A percentile compares a stretch with the other conserved stretches of the same genome.
Conservation (phyloP, 2,888 invertebrate species). For the Diploptera punctata region DNA sequence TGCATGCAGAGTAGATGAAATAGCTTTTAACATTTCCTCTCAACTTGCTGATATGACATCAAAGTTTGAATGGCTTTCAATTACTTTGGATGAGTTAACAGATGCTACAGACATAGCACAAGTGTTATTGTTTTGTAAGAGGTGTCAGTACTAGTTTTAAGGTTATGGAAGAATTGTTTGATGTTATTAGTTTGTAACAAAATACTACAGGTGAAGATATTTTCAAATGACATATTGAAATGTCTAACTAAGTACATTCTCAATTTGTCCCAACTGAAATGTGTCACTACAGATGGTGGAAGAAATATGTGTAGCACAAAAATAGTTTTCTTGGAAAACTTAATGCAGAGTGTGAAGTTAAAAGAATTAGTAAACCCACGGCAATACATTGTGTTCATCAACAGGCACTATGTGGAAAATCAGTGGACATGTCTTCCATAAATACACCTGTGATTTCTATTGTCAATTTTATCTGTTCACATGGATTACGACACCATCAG, state of each 20-base stretch:
- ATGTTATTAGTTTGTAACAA: not conserved
- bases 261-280: conserved; percentile 45
- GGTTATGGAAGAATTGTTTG: not conserved
- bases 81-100: conserved; percentile 8
- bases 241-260: conserved; percentile 42
- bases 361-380: too few relatives aligned
- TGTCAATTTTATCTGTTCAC: too few relatives aligned
- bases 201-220: conserved; percentile 33
- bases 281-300: conserved; percentile 47
- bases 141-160: conserved; percentile 19
- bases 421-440: too few relatives aligned
- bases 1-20: not conserved
- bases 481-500: too few relatives aligned
- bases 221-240: conserved; percentile 44
- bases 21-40: not conserved
- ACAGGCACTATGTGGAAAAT: too few relatives aligned
- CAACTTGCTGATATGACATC: not conserved
- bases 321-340: too few relatives aligned
- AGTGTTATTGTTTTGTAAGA: conserved; percentile 17
- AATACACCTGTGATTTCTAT: too few relatives aligned
- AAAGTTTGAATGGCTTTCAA: conserved; percentile 22
- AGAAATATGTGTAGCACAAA: conserved; percentile 48
- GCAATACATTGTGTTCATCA: too few relatives aligned
- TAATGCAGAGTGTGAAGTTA: too few relatives aligned
- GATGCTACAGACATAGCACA: conserved; percentile 9